phyloP scores from a whole-genome alignment of 2,888 invertebrate species.

The Saturnia pavonia region DNA sequence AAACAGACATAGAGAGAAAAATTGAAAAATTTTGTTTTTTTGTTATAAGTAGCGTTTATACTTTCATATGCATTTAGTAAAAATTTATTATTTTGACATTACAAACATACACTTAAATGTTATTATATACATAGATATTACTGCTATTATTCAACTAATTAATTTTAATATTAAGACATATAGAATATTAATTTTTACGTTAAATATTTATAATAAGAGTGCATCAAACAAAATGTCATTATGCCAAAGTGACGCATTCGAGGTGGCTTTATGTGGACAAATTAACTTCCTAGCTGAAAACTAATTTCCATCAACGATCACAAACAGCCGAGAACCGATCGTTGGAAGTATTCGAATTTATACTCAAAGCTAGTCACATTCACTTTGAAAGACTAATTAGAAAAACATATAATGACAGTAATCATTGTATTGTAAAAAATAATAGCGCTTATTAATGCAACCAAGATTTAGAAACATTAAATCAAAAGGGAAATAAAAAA shows the following conservation, averaged over 20 bases:
- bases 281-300: slow-evolving; percentile 33
- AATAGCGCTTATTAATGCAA: no score
- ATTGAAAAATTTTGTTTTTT: no score
- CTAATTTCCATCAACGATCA: slow-evolving; percentile 50
- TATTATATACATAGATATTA: no score
- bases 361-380: slow-evolving; percentile 35
- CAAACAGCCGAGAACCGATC: slow-evolving; percentile 31
- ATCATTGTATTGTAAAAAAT: neutral
- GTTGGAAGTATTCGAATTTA: slow-evolving; percentile 28
- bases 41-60: no score
- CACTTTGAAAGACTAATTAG: slow-evolving; percentile 14
- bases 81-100: no score
- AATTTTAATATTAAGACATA: no score
- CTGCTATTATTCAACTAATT: no score
- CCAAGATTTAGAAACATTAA: neutral
- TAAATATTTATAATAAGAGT: neutral
- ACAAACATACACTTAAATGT: no score
- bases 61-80: no score
- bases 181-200: no score
- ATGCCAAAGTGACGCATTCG: neutral
- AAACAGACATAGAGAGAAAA: no score
- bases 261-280: slow-evolving; percentile 30
- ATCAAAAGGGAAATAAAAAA: neutral
- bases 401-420: neutral
- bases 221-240: neutral